phyloP scores from a whole-genome alignment of 30 jellyfish, hydroid and myxozoan species.

The Catostylus mosaicus region DNA sequence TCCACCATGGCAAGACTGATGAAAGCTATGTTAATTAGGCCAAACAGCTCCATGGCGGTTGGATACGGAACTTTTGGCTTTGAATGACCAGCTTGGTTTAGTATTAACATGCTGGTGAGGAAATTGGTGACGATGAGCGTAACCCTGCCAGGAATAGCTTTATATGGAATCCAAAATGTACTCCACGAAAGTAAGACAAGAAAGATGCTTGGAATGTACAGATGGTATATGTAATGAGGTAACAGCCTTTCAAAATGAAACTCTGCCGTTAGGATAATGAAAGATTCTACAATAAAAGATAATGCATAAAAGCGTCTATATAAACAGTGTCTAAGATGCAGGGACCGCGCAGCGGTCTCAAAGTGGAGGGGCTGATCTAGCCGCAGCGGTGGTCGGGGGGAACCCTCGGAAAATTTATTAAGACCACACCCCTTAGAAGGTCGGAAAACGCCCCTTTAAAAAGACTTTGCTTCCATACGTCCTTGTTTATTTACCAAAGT shows the following conservation, averaged over 20 bases:
- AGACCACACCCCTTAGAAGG: too few species aligned
- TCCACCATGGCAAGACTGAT: slow-evolving; percentile 57
- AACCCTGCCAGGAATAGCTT: slow-evolving; percentile 71
- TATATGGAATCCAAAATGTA: slow-evolving; percentile 59
- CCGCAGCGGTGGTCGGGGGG: too few species aligned
- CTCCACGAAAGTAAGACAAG: slow-evolving; percentile 54
- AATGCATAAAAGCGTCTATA: too few species aligned
- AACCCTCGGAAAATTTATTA: too few species aligned
- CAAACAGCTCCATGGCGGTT: slow-evolving; percentile 66
- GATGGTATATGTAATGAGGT: slow-evolving; percentile 41
- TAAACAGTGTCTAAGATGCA: too few species aligned
- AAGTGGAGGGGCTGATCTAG: too few species aligned
- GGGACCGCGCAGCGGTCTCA: too few species aligned
- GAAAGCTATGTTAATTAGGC: slow-evolving; percentile 28
- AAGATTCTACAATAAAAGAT: too few species aligned
- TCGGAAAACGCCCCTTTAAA: too few species aligned
- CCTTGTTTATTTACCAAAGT: too few species aligned
- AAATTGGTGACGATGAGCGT: slow-evolving; percentile 62
- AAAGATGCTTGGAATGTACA: slow-evolving; percentile 41
- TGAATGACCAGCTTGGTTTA: slow-evolving; percentile 45
- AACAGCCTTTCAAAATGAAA: slow-evolving; percentile 18
- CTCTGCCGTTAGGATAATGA: neutral
- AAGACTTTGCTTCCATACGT: too few species aligned
- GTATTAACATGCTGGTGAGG: slow-evolving; percentile 42
- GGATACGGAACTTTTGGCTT: slow-evolving; percentile 47